These are phyloP conservation scores for Brachynemurus nebulosus DNA, from an alignment of 2,888 invertebrate species.

Conservation along the genomic window DNA sequence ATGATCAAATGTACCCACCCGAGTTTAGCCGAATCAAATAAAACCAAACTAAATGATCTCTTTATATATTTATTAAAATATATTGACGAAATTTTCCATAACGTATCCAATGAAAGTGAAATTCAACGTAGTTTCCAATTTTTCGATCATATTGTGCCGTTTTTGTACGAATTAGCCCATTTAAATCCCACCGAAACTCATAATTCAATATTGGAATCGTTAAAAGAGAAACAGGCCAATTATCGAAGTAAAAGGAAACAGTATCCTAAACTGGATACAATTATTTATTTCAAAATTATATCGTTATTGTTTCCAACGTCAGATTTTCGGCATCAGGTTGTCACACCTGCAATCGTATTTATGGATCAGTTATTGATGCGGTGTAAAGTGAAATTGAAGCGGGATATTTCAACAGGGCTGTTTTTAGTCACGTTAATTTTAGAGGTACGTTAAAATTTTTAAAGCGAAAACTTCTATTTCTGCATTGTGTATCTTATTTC, in stretches of 20 bases:
- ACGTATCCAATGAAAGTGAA: conserved; percentile 25
- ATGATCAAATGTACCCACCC: conserved; percentile 83
- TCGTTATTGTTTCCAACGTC: conserved; percentile 76
- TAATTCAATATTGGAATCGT: conserved; percentile 47
- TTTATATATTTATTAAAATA: conserved; percentile 68
- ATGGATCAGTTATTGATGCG: conserved; percentile 64
- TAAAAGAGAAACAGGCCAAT: conserved; percentile 56
- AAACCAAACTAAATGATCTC: conserved; percentile 56
- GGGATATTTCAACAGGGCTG: conserved; percentile 63
- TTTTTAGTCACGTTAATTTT: conserved; percentile 57
- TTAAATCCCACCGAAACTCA: conserved; percentile 54
- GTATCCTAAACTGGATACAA: conserved; percentile 51
- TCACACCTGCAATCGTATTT: conserved; percentile 72
- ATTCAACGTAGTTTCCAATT: conserved; percentile 42
- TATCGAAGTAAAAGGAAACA: conserved; percentile 37
- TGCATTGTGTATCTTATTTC: no score
- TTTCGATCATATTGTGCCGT: conserved; percentile 41
- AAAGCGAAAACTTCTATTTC: background rate
- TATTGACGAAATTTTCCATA: conserved; percentile 54
- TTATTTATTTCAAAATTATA: conserved; percentile 71
- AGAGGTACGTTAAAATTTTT: conserved; percentile 40
- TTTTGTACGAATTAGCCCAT: conserved; percentile 55
- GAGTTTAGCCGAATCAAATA: conserved; percentile 62
- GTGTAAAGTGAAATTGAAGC: conserved; percentile 45
- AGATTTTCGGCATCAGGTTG: conserved; percentile 77